Evolutionary conservation across 2,113 vertebrate genomes (phyloP), one percentile per base, ranked within the genome.

Genomic region (Thomomys bottae): DNA sequence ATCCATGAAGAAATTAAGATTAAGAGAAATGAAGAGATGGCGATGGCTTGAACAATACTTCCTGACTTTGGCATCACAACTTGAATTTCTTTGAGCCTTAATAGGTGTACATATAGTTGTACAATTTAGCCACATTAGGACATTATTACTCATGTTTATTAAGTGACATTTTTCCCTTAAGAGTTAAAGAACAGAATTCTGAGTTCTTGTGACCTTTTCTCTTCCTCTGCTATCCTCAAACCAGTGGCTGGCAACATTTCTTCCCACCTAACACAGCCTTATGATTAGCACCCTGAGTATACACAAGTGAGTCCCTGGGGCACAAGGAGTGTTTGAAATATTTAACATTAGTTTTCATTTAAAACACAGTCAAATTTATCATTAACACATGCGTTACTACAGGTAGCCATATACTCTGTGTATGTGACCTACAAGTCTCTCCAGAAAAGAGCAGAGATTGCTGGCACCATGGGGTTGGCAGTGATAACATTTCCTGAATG

Each of bases 11-110:
- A 90, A 82, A 87, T 5, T 76, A 24, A 85, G 75, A 24, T n/a
- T 91, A 11, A 67, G 76, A 88, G 45, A 91, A 68, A 81, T 75
- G 83, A 80, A 81, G 61, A 40, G 32, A 88, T 49, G 24, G 9
- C 45, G 88, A 91, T 64, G 80, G 76, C 20, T 63, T 34, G n/a
- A 82, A 71, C 3, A 36, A 18, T 1, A 5, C 72, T 84, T 91
- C 18, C 28, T 72, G 34, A 86, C 8, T 57, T 72, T 23, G 20
- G 21, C 54, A 84, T 67, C 54, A 93, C 42, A 89, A 28, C 0
- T 75, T 21, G 9, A 78, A 78, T 30, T 91, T 87, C 14, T 42
- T 82, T 61, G 12, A 2, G 72, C 21, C 38, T 15, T 84, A 88
- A 40, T 20, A 40, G 14, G 36, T 49, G 23, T 11, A 57, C 23